Percentiles rank a stretch among this genome's conserved stretches.
Conservation (phyloP, 2,113 vertebrate species). For the Melanerpes aurifrons region DNA sequence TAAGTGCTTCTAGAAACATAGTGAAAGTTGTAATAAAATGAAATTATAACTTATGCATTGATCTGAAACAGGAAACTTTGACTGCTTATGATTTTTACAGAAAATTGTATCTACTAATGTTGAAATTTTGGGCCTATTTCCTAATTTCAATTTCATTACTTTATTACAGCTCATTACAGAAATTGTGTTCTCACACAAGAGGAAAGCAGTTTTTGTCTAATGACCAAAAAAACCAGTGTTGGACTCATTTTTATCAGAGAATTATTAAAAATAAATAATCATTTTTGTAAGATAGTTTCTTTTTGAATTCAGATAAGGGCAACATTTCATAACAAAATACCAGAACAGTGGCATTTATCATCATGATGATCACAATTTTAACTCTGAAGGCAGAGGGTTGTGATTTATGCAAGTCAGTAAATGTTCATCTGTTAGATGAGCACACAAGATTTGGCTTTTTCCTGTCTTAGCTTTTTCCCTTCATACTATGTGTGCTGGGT, state of each 20-base stretch:
- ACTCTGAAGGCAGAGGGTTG: neutral
- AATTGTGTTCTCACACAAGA: neutral
- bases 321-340: neutral
- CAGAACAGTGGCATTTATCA: neutral
- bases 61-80: conserved; percentile 27
- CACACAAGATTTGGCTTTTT: neutral
- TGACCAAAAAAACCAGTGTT: neutral
- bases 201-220: neutral
- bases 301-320: neutral
- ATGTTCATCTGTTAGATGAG: neutral
- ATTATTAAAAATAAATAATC: neutral
- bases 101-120: neutral
- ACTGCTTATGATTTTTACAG: neutral
- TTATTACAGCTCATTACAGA: neutral
- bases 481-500: neutral
- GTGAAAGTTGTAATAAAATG: neutral
- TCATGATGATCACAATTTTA: neutral
- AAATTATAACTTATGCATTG: conserved; percentile 24
- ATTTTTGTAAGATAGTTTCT: neutral
- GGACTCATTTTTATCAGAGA: neutral
- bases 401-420: neutral
- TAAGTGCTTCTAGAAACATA: neutral
- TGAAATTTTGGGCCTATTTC: neutral
- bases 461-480: neutral
- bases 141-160: neutral